Evolutionary conservation across 1,140 invertebrate species (phyloP), one percentile per base, ranked within the genome.

Genomic region (Fopius arisanus): DNA sequence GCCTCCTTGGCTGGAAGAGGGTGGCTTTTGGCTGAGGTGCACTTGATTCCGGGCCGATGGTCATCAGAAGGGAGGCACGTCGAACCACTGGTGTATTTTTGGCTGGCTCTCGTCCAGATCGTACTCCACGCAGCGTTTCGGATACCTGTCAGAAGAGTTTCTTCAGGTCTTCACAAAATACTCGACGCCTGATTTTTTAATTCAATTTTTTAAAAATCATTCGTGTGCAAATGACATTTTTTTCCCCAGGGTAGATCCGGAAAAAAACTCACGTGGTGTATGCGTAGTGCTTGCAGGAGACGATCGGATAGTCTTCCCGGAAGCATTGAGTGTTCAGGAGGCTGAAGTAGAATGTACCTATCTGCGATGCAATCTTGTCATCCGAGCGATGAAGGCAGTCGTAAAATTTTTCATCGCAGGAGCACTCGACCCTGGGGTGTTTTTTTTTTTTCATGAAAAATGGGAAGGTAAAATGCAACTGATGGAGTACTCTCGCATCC

Each of bases 341-440:
- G 74, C 89, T 90, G 81, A 94, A 95, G 83, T 94, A 95, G 31
- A 92, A 80, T 10, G 85, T 85, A 6, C 93, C 93, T 23, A 95
- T 84, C n/a, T 89, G 86, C 7, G 81, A 86, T 6, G 91, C 88
- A 0, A 86, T 81, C 28, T 78, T 74, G 51, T 89, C 87, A 72
- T 88, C 79, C 0, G 90, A 89, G 0, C 79, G 80, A 72, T 89
- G 89, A 65, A 95, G 86, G 79, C 93, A 95, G 63, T 89, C 82
- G 65, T 91, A 88, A 80, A 95, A 94, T 74, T 87, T 84, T 65
- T 91, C 88, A 80, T 94, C 93, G 81, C 93, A 94, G 6, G 88
- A 83, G 77, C 93, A 94, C 77, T 90, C 89, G 16, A 94, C 84
- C 75, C 90, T 59, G 54, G 14, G 54, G 54, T 7, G 6, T 6